Evolutionary conservation across 2,113 vertebrate species (phyloP), one percentile per base, ranked within the genome.

Genomic region (Strigops habroptila): DNA sequence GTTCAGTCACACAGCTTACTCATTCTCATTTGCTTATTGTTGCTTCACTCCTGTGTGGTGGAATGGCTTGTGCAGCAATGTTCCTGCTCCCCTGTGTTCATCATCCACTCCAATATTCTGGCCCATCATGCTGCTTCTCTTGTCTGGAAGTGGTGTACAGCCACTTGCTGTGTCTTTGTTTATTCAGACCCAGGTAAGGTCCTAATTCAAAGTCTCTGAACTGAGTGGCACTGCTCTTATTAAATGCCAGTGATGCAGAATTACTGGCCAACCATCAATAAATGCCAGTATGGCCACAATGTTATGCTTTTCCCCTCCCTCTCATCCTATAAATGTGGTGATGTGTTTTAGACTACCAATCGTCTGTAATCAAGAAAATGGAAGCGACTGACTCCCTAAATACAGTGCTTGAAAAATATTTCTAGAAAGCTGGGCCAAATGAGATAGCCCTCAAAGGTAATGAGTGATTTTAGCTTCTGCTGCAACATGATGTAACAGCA

Each of bases 21-120:
- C 2, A 48, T 69, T 62, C 15, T 78, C 19, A 15, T 68, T 67
- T n/a, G 53, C 73, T 69, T 44, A 23, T 39, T 51, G 55, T 55
- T 69, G 35, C 43, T 69, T 85, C 24, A 8, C 12, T 80, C 55
- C 28, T 57, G 19, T 8, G 35, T n/a, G 21, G 23, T 63, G 37
- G 21, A 30, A 18, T 1, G 18, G 37, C 37, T 55, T 1, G 1
- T 2, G 4, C 35, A 53, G 39, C 44, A 25, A 9, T 12, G 39
- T 8, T 55, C 12, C 28, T 55, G 27, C 51, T 79, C 14, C 43
- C 39, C 59, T 30, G 5, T n/a, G 19, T 23, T 73, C 46, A 31
- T 31, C 46, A 39, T 17, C 22, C 12, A 7, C 35, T 39, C 27
- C 33, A 17, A 12, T 49, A 37, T 44, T 68, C 31, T 55, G 59